These are phyloP conservation scores for Drosophila quadrilineata DNA, from an alignment of 1,140 invertebrate species.

Conservation along the genomic window DNA sequence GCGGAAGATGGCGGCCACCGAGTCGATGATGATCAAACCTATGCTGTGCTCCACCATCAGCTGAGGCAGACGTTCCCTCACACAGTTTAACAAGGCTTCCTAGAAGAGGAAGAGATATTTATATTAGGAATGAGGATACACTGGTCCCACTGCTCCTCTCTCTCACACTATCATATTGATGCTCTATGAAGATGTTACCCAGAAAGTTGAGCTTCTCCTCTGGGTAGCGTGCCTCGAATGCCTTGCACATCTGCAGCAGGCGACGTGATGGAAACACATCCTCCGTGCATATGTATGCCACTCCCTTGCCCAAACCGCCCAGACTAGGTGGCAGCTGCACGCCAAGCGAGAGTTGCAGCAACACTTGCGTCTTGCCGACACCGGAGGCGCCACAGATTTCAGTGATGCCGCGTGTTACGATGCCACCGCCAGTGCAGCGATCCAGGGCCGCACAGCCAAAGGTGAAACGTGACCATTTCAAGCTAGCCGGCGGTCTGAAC, in stretches of 20 bases:
- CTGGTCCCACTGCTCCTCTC: too few relatives aligned
- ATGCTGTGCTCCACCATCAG: constrained; percentile 83
- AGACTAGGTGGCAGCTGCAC: constrained; percentile 68
- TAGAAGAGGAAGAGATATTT: neutral
- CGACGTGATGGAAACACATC: constrained; percentile 87
- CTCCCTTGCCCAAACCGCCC: constrained; percentile 82
- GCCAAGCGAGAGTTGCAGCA: constrained; percentile 86
- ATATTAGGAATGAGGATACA: neutral
- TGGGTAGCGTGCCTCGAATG: constrained; percentile 55
- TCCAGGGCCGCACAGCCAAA: constrained; percentile 86
- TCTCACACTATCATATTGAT: constrained; percentile 83
- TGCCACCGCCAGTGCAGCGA: constrained; percentile 86
- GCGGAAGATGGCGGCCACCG: constrained; percentile 88
- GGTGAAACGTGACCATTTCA: constrained; percentile 81
- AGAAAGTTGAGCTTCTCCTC: constrained; percentile 59
- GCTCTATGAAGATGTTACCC: constrained; percentile 72
- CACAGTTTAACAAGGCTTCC: constrained; percentile 82
- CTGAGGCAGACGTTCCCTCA: constrained; percentile 82
- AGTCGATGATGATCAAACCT: constrained; percentile 88
- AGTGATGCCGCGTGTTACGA: constrained; percentile 87
- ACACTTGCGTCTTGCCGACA: constrained; percentile 92
- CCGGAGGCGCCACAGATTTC: constrained; percentile 93
- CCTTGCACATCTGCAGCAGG: constrained; percentile 82
- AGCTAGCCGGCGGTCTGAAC: constrained; percentile 48
- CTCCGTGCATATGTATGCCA: constrained; percentile 90